These are phyloP conservation scores for Stegastes partitus DNA, from an alignment of 2,113 vertebrate species.

Conservation along the genomic window DNA sequence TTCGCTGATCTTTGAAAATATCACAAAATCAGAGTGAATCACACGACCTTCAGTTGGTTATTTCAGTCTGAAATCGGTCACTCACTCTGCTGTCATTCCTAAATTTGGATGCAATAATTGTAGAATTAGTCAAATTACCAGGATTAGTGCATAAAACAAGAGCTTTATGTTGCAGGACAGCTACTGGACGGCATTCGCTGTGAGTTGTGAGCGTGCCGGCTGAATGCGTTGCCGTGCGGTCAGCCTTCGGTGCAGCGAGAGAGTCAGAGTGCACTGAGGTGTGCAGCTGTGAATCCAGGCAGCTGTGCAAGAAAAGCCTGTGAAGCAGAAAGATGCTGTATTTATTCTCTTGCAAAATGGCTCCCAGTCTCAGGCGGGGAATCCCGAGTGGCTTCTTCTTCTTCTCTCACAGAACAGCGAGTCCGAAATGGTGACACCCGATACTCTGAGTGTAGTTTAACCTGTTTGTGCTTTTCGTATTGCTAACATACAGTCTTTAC, in stretches of 20 bases:
- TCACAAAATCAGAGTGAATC: not conserved
- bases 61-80: too few relatives aligned
- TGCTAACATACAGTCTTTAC: not conserved
- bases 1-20: not conserved
- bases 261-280: constrained; percentile 44
- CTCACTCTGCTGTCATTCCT: too few relatives aligned
- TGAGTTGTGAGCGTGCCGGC: constrained; percentile 22
- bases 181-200: constrained; percentile 21
- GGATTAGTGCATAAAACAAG: too few relatives aligned
- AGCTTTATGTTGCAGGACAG: not conserved
- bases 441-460: not conserved
- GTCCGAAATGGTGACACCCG: constrained; percentile 50
- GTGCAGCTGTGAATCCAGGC: constrained; percentile 49
- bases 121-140: too few relatives aligned
- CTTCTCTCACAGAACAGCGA: constrained; percentile 42
- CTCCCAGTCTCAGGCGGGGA: constrained; percentile 49
- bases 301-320: constrained; percentile 44
- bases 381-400: constrained; percentile 40
- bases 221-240: constrained; percentile 13
- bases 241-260: constrained; percentile 18
- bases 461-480: not conserved
- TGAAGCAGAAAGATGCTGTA: constrained; percentile 63
- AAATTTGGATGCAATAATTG: too few relatives aligned
- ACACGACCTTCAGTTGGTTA: too few relatives aligned
- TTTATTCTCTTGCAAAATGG: constrained; percentile 65